Conservation (phyloP, 2,888 invertebrate genomes). For the Sceliomorpha sp. region DNA sequence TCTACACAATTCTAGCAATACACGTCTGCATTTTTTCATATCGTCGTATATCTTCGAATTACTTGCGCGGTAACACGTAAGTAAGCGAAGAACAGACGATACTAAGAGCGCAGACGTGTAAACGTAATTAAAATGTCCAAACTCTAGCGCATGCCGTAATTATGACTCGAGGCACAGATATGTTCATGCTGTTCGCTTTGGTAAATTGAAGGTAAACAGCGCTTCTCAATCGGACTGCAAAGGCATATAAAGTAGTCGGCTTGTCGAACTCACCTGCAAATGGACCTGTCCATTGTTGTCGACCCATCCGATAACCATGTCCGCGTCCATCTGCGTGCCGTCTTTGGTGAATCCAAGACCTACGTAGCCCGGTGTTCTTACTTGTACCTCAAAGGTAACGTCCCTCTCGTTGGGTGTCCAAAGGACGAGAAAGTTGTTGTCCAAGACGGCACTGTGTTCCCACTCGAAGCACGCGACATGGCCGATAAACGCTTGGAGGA, state of each 20-base stretch:
- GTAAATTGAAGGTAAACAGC: constrained; percentile 7
- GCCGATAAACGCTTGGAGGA: constrained; percentile 63
- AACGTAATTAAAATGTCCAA: too few species aligned
- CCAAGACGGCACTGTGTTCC: constrained; percentile 83
- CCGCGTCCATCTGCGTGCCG: constrained; percentile 90
- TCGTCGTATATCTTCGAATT: too few species aligned
- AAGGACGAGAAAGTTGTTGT: constrained; percentile 84
- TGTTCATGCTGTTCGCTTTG: not conserved
- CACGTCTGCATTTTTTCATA: too few species aligned
- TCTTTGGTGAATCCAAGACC: constrained; percentile 92
- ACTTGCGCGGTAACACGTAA: too few species aligned
- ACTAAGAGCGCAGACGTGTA: too few species aligned
- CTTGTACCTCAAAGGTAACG: constrained; percentile 91
- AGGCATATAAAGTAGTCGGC: constrained; percentile 3
- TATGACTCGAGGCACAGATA: too few species aligned
- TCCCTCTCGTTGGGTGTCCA: constrained; percentile 89
- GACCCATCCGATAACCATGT: constrained; percentile 95
- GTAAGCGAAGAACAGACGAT: too few species aligned
- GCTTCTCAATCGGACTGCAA: not conserved
- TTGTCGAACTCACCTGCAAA: constrained; percentile 86
- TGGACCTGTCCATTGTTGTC: constrained; percentile 88
- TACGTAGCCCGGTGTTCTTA: constrained; percentile 91
- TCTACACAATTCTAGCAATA: too few species aligned
- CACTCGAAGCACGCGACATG: constrained; percentile 78
- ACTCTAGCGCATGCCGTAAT: too few species aligned